Evolutionary conservation across 2,797 vertebrate genomes (phyloP).

Genomic region (Arctocebus calabarensis): DNA sequence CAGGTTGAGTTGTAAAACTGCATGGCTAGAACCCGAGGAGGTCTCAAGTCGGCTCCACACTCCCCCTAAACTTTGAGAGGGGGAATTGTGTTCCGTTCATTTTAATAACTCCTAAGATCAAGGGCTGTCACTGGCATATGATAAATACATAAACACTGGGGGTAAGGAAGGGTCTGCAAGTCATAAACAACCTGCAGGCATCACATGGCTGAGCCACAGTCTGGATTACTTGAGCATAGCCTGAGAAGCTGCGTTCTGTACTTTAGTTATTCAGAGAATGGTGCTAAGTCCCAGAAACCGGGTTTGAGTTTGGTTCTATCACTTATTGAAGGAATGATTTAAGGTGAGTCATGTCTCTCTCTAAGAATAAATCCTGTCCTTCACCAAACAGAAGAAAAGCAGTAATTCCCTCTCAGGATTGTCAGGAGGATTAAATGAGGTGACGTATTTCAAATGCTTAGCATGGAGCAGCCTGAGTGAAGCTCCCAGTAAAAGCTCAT

Average conservation of each 20-base stretch:
- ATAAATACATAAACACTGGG: conserved; percentile 2
- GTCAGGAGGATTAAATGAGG: background rate
- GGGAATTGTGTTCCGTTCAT: background rate
- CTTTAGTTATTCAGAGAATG: background rate
- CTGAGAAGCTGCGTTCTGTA: background rate
- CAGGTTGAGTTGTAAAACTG: background rate
- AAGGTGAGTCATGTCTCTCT: background rate
- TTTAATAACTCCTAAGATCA: conserved; percentile 13
- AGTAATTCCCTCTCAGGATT: background rate
- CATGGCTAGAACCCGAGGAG: background rate
- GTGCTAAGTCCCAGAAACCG: background rate
- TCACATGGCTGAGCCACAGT: background rate
- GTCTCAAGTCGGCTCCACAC: background rate
- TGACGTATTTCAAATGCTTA: background rate
- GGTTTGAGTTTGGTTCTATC: background rate
- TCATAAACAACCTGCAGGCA: background rate
- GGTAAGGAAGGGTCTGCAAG: background rate
- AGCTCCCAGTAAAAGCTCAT: background rate
- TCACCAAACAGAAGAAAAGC: background rate
- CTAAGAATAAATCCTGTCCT: background rate
- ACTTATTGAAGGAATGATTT: background rate
- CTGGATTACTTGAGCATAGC: background rate
- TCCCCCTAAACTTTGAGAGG: background rate
- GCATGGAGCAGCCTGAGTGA: background rate
- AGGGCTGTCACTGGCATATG: background rate